Evolutionary conservation across 2,113 vertebrate species (phyloP), one percentile per base, ranked within the genome.

Genomic region (Nansenia antarctica): DNA sequence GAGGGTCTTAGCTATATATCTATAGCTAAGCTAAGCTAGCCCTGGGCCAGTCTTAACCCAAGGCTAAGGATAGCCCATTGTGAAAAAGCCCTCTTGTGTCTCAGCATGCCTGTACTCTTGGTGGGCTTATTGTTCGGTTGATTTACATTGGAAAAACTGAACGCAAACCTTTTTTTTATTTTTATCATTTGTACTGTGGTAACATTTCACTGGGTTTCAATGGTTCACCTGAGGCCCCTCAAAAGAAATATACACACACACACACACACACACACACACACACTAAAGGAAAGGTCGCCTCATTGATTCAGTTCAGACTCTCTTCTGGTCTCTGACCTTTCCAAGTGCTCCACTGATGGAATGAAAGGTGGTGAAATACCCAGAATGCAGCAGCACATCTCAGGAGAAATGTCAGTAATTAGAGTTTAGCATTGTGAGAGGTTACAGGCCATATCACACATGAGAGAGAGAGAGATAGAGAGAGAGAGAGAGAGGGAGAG

Each of bases 351-450:
- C 54, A 54, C 72, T 76, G 84, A 81, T 70, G 65, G 76, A 85
- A 77, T 79, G 78, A 83, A 83, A 81, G 81, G 74, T 69, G 62
- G 63, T 63, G 76, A 77, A 77, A 73, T 29, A 72, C 54, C 74
- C 62, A 76, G 60, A 67, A 70, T 57, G 61, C 81, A 67, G 64
- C 24, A 20, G 67, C 66, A 42, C 22, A 68, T 81, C 81, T 86
- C 69, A 45, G 57, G 84, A 76, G 77, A 82, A 83, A 81, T 82
- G 84, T 82, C 81, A 82, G 81, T 83, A 83, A 86, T 82, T 86
- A 82, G 76, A 69, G 70, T 67, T 76, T 45, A 29, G 52, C 9
- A n/a, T 35, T 60, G 55, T 24, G 32, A 65, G 67, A 65, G 78
- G 73, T 70, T 70, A 60, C 39, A 68, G 83, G 73, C 59, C 75